phyloP scores from a whole-genome alignment of 2,797 vertebrate species.

The Eurystomus glaucurus region DNA sequence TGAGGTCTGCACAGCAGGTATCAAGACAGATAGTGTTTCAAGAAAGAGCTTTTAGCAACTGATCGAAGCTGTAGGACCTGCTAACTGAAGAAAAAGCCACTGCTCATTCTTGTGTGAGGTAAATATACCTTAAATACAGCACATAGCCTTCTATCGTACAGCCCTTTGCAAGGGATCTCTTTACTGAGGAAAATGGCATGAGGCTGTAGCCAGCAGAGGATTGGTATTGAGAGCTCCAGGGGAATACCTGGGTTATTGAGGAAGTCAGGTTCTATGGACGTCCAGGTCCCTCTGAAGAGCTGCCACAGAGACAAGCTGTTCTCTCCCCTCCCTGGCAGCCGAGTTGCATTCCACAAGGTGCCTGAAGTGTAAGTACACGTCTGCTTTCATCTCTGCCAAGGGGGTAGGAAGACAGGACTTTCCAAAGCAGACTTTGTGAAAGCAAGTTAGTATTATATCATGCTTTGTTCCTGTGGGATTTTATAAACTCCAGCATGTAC shows the following conservation, averaged over 20 bases:
- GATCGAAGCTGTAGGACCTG: neutral
- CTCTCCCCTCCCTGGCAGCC: neutral
- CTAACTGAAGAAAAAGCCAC: neutral
- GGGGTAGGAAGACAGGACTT: neutral
- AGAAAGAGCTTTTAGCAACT: neutral
- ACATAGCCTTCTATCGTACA: neutral
- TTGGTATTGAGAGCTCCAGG: neutral
- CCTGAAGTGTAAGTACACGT: neutral
- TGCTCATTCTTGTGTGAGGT: neutral
- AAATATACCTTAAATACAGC: neutral
- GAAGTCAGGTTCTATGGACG: neutral
- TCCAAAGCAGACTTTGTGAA: neutral
- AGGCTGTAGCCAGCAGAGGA: neutral
- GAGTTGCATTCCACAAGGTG: neutral
- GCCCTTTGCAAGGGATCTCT: neutral
- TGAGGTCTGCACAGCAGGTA: neutral
- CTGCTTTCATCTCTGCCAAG: neutral
- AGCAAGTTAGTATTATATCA: neutral
- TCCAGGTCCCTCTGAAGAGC: neutral
- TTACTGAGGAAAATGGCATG: neutral
- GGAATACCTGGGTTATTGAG: neutral
- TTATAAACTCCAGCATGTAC: neutral
- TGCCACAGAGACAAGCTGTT: constrained; percentile 25
- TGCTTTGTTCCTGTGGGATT: neutral
- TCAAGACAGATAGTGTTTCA: neutral